A percentile compares a stretch with the other conserved stretches of the same genome.
phyloP scores from a whole-genome alignment of 2,797 vertebrate species.

The Microctenopoma stevenorrisi region DNA sequence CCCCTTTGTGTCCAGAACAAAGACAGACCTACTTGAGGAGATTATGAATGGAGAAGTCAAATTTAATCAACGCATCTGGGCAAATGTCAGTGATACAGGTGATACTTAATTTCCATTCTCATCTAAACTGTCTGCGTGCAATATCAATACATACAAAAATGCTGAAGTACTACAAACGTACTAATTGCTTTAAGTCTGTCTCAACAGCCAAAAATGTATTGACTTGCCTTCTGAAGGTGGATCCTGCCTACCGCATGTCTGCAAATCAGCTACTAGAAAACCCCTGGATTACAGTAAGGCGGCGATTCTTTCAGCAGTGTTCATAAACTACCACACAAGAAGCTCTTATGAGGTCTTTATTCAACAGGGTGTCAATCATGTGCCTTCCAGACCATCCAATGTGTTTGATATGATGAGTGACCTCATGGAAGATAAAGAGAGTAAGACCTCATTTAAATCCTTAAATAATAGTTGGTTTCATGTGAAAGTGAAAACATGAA shows the following conservation, averaged over 20 bases:
- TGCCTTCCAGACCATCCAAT: slow-evolving; percentile 79
- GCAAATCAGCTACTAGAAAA: slow-evolving; percentile 85
- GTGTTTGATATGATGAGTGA: slow-evolving; percentile 89
- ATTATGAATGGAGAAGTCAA: slow-evolving; percentile 82
- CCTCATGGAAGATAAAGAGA: slow-evolving; percentile 60
- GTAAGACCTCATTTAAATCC: slow-evolving; percentile 41
- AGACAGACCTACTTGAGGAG: slow-evolving; percentile 84
- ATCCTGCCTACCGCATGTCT: slow-evolving; percentile 87
- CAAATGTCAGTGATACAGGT: slow-evolving; percentile 84
- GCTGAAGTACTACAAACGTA: slow-evolving; percentile 18
- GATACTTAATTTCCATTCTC: slow-evolving; percentile 22
- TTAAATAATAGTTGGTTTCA: neutral
- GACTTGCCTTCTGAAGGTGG: slow-evolving; percentile 83
- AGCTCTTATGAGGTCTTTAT: slow-evolving; percentile 49
- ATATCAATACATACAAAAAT: no score
- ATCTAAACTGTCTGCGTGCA: neutral
- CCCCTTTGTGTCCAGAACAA: slow-evolving; percentile 84
- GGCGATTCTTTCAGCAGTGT: slow-evolving; percentile 8
- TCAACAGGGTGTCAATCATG: slow-evolving; percentile 84
- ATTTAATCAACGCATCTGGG: slow-evolving; percentile 82
- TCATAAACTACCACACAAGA: slow-evolving; percentile 38
- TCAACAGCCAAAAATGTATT: slow-evolving; percentile 84
- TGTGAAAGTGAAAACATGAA: neutral
- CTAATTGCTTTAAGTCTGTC: slow-evolving; percentile 41
- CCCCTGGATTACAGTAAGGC: slow-evolving; percentile 86